phyloP scores from a whole-genome alignment of 2,888 invertebrate genomes.

The Patella depressa region DNA sequence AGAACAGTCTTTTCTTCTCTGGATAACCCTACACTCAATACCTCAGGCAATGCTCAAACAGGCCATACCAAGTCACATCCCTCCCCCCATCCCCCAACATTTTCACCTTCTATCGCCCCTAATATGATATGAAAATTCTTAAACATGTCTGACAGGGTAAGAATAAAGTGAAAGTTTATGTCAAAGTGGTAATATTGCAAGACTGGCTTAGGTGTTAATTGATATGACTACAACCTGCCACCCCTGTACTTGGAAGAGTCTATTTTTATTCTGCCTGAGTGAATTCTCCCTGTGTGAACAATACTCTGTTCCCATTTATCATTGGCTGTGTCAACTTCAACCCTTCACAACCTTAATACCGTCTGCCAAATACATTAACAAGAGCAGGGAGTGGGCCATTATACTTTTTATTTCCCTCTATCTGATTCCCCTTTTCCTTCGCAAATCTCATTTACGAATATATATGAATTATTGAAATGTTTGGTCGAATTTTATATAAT shows the following conservation, averaged over 20 bases:
- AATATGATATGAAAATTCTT: neutral
- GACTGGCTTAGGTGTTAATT: neutral
- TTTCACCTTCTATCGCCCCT: neutral
- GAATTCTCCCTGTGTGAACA: conserved; percentile 3
- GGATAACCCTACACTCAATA: neutral
- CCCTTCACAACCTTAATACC: neutral
- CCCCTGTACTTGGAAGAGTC: conserved; percentile 8
- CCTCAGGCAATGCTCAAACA: neutral
- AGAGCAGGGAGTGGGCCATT: neutral
- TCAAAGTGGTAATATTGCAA: neutral
- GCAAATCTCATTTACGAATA: neutral
- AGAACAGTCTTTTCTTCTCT: neutral
- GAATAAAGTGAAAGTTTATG: neutral
- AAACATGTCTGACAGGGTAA: neutral
- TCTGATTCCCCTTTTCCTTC: neutral
- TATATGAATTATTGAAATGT: neutral
- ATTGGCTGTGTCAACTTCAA: conserved; percentile 1
- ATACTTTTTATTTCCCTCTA: neutral
- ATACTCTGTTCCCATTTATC: conserved; percentile 5
- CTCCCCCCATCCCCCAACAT: neutral
- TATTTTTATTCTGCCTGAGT: neutral
- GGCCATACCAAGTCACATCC: neutral
- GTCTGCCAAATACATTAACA: neutral
- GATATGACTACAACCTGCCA: conserved; percentile 1
- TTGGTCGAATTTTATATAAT: neutral